Conservation (phyloP, 2,888 invertebrate genomes). For the Quadriops clusia region DNA sequence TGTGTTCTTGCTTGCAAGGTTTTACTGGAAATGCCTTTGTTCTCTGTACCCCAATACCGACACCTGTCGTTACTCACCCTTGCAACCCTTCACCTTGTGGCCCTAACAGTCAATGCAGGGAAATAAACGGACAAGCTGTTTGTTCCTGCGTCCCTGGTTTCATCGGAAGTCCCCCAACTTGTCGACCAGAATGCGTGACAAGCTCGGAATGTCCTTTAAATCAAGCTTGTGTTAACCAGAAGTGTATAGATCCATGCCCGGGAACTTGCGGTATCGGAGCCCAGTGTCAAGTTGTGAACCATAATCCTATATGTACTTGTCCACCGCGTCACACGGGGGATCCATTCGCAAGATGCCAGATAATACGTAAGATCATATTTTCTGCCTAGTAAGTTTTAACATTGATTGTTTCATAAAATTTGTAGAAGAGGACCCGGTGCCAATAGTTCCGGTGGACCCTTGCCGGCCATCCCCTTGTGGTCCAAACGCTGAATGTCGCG, state of each 20-base stretch:
- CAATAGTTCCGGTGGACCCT: constrained; percentile 32
- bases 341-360: constrained; percentile 48
- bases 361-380: constrained; percentile 26
- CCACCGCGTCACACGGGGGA: constrained; percentile 53
- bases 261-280: constrained; percentile 64
- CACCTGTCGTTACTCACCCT: constrained; percentile 44
- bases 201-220: constrained; percentile 57
- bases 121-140: constrained; percentile 52
- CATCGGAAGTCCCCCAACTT: constrained; percentile 60
- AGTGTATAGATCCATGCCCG: constrained; percentile 66
- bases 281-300: constrained; percentile 58
- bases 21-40: constrained; percentile 62
- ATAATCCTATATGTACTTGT: constrained; percentile 63
- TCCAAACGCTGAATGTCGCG: constrained; percentile 54
- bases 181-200: constrained; percentile 59
- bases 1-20: constrained; percentile 50
- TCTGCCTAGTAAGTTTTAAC: neutral
- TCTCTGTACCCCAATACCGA: constrained; percentile 46
- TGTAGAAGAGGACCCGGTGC: constrained; percentile 21
- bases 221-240: constrained; percentile 59
- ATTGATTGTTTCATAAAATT: constrained; percentile 5
- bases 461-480: constrained; percentile 52
- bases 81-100: constrained; percentile 65
- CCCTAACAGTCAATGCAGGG: constrained; percentile 57
- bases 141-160: constrained; percentile 54